These are phyloP conservation scores for Callyntrura sp. DNA, from an alignment of 2,888 invertebrate species.

Conservation along the genomic window DNA sequence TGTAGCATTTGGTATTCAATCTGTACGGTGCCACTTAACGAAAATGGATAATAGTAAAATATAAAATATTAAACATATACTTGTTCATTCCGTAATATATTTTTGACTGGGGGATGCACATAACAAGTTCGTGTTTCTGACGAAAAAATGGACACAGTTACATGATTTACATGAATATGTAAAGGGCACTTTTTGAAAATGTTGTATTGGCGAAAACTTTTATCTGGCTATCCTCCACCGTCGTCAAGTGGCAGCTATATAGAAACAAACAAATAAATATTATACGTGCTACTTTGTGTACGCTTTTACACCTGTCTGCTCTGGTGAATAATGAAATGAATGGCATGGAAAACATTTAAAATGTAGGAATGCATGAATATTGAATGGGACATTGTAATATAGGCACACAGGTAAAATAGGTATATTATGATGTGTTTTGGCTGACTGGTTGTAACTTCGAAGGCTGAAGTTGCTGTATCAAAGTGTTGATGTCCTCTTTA, in stretches of 20 bases:
- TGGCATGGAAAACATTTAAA: conserved; percentile 5
- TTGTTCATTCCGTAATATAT: conserved; percentile 20
- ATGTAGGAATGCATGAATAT: conserved; percentile 19
- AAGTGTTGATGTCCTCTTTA: background rate
- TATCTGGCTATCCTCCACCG: no score
- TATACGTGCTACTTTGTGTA: background rate
- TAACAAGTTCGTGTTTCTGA: conserved; percentile 30
- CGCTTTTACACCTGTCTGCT: background rate
- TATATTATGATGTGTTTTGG: no score
- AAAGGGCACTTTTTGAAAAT: background rate
- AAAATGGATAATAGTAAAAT: conserved; percentile 16
- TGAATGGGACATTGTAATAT: background rate
- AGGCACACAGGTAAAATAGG: background rate
- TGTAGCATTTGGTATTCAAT: conserved; percentile 24
- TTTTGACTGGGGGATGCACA: background rate
- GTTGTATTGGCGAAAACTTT: background rate
- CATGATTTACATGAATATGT: background rate
- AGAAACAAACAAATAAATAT: background rate
- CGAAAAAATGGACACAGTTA: background rate
- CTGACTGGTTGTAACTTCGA: no score
- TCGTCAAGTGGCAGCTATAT: no score
- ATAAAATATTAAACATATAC: conserved; percentile 25
- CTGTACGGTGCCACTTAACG: conserved; percentile 29
- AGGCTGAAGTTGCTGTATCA: background rate
- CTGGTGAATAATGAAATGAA: background rate